Evolutionary conservation across 2,797 vertebrate species (phyloP).

Genomic region (Rhabdophis nuchalis): DNA sequence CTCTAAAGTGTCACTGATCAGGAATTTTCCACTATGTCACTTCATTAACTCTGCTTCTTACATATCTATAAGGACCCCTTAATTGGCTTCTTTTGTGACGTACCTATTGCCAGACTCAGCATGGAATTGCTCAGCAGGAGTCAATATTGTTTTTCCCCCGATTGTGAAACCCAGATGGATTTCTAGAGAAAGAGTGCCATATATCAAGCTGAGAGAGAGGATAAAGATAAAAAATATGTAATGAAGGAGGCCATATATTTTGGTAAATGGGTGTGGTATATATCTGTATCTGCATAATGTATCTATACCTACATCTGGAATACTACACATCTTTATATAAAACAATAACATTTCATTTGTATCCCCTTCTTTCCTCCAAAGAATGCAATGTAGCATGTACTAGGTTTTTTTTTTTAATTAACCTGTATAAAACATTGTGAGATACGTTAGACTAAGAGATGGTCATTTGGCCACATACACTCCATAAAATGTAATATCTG

Average conservation of each 20-base stretch:
- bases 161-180: not conserved
- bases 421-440: not conserved
- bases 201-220: rapidly evolving
- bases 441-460: not conserved
- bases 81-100: not conserved
- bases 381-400: not conserved
- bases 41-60: slow-evolving; percentile 5
- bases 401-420: too few species aligned
- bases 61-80: not conserved
- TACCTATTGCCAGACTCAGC: slow-evolving; percentile 2
- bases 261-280: not conserved
- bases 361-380: not conserved
- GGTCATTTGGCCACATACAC: not conserved
- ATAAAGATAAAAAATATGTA: not conserved
- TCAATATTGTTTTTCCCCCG: not conserved
- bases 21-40: not conserved
- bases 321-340: not conserved
- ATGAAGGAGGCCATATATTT: not conserved
- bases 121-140: not conserved
- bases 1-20: not conserved
- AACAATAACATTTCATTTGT: not conserved
- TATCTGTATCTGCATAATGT: not conserved
- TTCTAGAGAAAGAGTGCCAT: not conserved
- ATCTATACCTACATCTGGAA: not conserved
- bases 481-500: not conserved